phyloP scores from a whole-genome alignment of 2,113 vertebrate genomes.

The Apodemus sylvaticus region DNA sequence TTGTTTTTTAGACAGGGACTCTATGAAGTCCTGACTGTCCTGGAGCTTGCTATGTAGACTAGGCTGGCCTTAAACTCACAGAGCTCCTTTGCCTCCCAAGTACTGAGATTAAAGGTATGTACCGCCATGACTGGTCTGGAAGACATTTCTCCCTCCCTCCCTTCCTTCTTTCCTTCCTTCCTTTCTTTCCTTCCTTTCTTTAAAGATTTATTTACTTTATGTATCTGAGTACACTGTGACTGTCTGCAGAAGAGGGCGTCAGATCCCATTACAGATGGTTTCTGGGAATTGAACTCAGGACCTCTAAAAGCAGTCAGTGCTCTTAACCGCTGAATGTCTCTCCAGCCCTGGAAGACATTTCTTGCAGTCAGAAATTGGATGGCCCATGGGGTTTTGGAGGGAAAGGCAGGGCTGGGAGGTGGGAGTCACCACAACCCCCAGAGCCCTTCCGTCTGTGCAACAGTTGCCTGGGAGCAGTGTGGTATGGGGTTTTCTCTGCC shows the following conservation, averaged over 20 bases:
- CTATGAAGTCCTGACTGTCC: background rate
- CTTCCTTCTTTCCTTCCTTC: no score
- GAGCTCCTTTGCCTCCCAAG: background rate
- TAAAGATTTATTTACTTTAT: no score
- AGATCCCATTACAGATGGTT: no score
- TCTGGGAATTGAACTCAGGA: no score
- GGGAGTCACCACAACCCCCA: accelerated
- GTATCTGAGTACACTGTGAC: no score
- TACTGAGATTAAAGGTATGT: background rate
- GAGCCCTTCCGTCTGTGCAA: background rate
- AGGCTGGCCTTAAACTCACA: background rate
- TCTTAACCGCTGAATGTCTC: no score
- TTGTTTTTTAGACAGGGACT: background rate
- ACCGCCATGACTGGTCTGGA: background rate
- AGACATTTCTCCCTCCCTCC: background rate
- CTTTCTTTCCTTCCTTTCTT: no score
- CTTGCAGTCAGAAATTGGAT: background rate
- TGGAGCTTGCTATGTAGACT: background rate
- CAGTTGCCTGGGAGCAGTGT: background rate
- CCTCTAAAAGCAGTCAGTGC: no score
- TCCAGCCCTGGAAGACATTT: background rate
- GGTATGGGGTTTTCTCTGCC: background rate
- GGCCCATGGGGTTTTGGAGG: no score
- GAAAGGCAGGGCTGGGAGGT: background rate
- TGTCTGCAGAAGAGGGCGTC: no score